Evolutionary conservation across 2,888 invertebrate species (phyloP).

Genomic region (Lasioglossum malachurum): DNA sequence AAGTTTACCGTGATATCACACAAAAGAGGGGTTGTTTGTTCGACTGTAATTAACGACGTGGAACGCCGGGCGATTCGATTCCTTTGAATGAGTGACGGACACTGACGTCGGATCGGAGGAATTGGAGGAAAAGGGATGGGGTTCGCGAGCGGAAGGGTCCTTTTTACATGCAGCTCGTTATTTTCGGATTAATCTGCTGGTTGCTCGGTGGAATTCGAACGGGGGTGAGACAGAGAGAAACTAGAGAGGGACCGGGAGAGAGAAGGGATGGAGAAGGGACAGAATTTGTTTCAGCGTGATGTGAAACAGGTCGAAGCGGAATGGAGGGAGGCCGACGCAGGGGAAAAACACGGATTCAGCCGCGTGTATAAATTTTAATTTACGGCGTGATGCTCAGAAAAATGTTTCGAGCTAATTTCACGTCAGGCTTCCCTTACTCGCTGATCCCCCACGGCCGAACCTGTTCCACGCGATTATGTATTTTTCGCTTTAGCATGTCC

Average conservation of each 20-base stretch:
- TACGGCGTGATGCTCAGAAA: slow-evolving; percentile 76
- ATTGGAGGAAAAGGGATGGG: slow-evolving; percentile 45
- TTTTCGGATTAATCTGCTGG: slow-evolving; percentile 67
- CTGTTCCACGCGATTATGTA: slow-evolving; percentile 5
- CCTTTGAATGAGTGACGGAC: slow-evolving; percentile 56
- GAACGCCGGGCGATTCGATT: slow-evolving; percentile 36
- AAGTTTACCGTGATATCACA: slow-evolving; percentile 11
- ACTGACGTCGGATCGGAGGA: slow-evolving; percentile 33
- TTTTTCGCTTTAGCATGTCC: not conserved
- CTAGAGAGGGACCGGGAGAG: not conserved
- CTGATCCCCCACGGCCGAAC: slow-evolving; percentile 23
- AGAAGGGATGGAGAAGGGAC: slow-evolving; percentile 3
- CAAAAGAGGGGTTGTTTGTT: slow-evolving; percentile 37
- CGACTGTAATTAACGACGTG: slow-evolving; percentile 44
- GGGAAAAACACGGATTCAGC: slow-evolving; percentile 42
- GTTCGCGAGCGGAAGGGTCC: slow-evolving; percentile 10
- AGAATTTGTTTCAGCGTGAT: slow-evolving; percentile 46
- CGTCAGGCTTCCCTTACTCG: slow-evolving; percentile 37
- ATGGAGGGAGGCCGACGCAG: slow-evolving; percentile 18
- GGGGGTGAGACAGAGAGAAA: not conserved
- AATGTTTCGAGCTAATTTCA: slow-evolving; percentile 80
- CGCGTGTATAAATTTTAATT: slow-evolving; percentile 79
- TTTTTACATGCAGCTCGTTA: slow-evolving; percentile 63
- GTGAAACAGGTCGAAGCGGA: slow-evolving; percentile 36
- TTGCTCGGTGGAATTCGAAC: slow-evolving; percentile 41